Conservation (phyloP, 2,797 vertebrate genomes). For the Anableps anableps region DNA sequence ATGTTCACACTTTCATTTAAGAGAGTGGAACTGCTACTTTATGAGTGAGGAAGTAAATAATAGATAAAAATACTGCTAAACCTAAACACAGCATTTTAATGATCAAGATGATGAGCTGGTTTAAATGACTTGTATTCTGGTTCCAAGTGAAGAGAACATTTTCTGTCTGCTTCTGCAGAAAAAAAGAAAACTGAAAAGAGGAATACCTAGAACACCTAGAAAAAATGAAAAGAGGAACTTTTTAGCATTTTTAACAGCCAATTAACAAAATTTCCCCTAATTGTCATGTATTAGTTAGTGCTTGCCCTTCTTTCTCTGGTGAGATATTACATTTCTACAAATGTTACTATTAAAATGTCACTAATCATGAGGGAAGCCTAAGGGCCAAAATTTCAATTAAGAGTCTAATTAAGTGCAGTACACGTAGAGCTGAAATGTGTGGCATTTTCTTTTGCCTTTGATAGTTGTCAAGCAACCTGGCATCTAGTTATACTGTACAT, state of each 20-base stretch:
- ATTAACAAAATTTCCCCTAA: constrained; percentile 1
- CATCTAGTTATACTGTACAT: background rate
- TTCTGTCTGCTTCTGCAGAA: constrained; percentile 1
- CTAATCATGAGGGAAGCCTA: background rate
- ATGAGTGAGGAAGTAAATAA: background rate
- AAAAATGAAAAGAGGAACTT: background rate
- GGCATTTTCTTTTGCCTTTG: background rate
- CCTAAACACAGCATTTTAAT: constrained; percentile 2
- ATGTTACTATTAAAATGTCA: constrained; percentile 11
- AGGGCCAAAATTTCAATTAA: constrained; percentile 5
- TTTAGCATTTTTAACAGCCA: constrained; percentile 1
- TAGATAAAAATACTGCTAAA: background rate
- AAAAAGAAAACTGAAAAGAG: too few species aligned
- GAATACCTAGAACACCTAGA: too few species aligned
- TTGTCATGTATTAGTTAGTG: background rate
- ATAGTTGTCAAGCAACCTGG: background rate
- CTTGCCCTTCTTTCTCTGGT: background rate
- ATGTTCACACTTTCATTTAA: background rate
- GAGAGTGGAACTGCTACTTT: background rate
- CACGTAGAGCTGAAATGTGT: background rate
- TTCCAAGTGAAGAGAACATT: constrained; percentile 13
- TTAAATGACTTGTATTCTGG: constrained; percentile 39
- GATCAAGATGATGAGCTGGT: constrained; percentile 15
- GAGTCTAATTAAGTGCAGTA: constrained; percentile 1
- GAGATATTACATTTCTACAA: constrained; percentile 4